Evolutionary conservation across 2,888 invertebrate species (phyloP).

Genomic region (Metallyticus violacea): DNA sequence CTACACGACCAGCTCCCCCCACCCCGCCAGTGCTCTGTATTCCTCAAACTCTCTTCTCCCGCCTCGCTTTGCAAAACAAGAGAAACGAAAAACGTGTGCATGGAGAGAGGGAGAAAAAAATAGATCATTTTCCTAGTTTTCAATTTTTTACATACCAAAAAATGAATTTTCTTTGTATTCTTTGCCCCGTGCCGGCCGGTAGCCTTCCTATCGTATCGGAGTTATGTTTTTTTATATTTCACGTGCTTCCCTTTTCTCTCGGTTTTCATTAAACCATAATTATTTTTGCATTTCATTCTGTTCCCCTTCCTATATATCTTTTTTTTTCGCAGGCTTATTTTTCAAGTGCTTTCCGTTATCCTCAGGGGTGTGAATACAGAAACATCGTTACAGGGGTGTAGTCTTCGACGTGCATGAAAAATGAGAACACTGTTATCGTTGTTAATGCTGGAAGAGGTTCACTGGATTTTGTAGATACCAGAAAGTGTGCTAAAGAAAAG

Average conservation of each 20-base stretch:
- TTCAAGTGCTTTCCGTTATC: neutral
- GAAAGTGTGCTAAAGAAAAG: too few species aligned
- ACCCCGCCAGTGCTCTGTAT: neutral
- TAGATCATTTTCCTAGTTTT: neutral
- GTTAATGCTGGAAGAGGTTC: too few species aligned
- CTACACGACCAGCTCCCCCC: neutral
- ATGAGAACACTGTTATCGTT: too few species aligned
- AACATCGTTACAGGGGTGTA: neutral
- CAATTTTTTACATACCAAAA: neutral
- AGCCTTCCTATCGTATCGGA: neutral
- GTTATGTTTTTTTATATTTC: neutral
- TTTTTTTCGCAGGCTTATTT: neutral
- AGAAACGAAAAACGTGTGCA: neutral
- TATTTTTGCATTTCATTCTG: neutral
- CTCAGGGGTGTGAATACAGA: neutral
- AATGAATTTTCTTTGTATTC: conserved; percentile 12
- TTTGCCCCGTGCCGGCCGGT: neutral
- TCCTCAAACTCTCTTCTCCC: neutral
- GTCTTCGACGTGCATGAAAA: too few species aligned
- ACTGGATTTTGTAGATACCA: too few species aligned
- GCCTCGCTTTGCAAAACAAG: neutral
- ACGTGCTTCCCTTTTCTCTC: neutral
- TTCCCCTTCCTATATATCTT: neutral
- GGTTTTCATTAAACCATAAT: conserved; percentile 10
- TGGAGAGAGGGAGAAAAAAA: conserved; percentile 8